A percentile compares a stretch with the other conserved stretches of the same genome.
Evolutionary conservation across 2,797 vertebrate genomes (phyloP).

Genomic region (Amniataba percoides): DNA sequence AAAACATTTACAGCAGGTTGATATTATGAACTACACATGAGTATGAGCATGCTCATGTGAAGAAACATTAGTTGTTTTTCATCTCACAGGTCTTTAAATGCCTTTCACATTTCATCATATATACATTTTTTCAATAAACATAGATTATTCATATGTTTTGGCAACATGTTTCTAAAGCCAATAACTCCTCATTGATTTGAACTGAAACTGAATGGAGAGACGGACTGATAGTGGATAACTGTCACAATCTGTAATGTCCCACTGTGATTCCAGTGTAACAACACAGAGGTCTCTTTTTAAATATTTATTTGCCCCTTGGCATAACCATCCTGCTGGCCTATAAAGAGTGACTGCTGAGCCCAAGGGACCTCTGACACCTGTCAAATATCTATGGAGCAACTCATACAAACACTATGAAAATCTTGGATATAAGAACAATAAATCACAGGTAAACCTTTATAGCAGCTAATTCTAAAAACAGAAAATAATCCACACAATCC

Average conservation of each 20-base stretch:
- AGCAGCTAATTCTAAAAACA: background rate
- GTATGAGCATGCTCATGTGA: background rate
- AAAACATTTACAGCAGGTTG: background rate
- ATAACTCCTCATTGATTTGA: slow-evolving; percentile 4
- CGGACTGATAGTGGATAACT: slow-evolving; percentile 1
- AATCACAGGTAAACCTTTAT: background rate
- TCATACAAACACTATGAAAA: background rate
- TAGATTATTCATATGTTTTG: background rate
- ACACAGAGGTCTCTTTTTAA: slow-evolving; percentile 45
- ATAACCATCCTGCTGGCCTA: slow-evolving; percentile 25
- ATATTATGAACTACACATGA: background rate
- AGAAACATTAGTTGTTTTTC: background rate
- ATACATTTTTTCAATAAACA: background rate
- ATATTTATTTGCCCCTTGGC: slow-evolving; percentile 65
- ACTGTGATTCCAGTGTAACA: slow-evolving; percentile 32
- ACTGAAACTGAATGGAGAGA: background rate
- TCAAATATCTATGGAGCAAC: slow-evolving; percentile 25
- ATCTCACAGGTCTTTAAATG: background rate
- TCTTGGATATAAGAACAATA: background rate
- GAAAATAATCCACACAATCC: background rate
- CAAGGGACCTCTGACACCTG: slow-evolving; percentile 23
- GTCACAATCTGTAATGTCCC: slow-evolving; percentile 8
- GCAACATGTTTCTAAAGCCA: background rate
- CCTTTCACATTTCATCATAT: background rate
- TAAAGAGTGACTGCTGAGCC: slow-evolving; percentile 16